These are phyloP conservation scores for Papilio aristodemus DNA, from an alignment of 1,140 invertebrate genomes.

Conservation along the genomic window DNA sequence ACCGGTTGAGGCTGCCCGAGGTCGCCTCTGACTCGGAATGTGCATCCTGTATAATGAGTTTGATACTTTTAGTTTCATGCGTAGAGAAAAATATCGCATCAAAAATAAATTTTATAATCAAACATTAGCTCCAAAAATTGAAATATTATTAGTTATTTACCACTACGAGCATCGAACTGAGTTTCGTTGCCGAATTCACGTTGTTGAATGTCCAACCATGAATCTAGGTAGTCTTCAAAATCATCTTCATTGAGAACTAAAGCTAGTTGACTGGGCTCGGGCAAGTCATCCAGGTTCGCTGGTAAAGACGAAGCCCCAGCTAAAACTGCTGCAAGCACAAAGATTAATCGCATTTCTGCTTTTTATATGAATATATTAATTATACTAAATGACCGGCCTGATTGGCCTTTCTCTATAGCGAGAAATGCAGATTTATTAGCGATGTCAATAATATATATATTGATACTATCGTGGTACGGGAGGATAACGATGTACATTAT, in stretches of 20 bases:
- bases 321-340: background rate
- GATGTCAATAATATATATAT: constrained; percentile 20
- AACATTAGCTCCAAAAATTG: too few species aligned
- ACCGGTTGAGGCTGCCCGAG: constrained; percentile 67
- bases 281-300: constrained; percentile 38
- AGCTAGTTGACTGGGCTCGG: constrained; percentile 52
- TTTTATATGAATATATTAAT: background rate
- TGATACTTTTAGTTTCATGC: too few species aligned
- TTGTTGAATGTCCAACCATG: constrained; percentile 60
- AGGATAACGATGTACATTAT: constrained; percentile 6
- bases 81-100: too few species aligned
- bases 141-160: constrained; percentile 54
- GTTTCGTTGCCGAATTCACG: constrained; percentile 48
- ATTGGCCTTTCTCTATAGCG: background rate
- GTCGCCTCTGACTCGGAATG: constrained; percentile 52
- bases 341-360: constrained; percentile 4
- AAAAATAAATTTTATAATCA: too few species aligned
- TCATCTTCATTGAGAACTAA: constrained; percentile 61
- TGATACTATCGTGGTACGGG: constrained; percentile 15
- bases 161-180: constrained; percentile 41
- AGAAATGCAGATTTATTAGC: constrained; percentile 14
- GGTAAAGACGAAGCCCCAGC: constrained; percentile 39
- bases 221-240: constrained; percentile 69
- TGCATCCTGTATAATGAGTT: constrained; percentile 36
- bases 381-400: background rate